Evolutionary conservation across 2,888 invertebrate species (phyloP).

Genomic region (Pollenia amentaria): DNA sequence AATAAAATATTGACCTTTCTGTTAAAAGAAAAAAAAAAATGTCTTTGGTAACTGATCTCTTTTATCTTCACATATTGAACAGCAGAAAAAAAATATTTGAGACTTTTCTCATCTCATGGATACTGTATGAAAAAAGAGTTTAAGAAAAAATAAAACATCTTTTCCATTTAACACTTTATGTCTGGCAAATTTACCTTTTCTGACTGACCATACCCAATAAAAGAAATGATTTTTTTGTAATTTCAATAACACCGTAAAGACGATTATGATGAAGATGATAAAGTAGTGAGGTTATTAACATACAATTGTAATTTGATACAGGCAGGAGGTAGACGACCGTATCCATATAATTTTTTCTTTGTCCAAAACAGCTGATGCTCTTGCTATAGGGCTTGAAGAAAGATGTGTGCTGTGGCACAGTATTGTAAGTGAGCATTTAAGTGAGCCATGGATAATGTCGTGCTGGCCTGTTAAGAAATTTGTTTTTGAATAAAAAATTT

Average conservation of each 20-base stretch:
- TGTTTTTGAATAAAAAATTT: background rate
- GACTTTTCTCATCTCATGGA: background rate
- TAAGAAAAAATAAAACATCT: slow-evolving; percentile 19
- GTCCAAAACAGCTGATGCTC: slow-evolving; percentile 72
- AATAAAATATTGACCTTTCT: slow-evolving; percentile 10
- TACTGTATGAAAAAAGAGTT: background rate
- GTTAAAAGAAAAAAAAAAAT: slow-evolving; percentile 16
- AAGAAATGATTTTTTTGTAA: slow-evolving; percentile 14
- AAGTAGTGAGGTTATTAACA: slow-evolving; percentile 66
- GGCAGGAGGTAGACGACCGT: slow-evolving; percentile 73
- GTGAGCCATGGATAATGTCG: slow-evolving; percentile 15
- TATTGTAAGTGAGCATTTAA: slow-evolving; percentile 33
- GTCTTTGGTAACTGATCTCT: slow-evolving; percentile 66
- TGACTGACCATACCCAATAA: slow-evolving; percentile 69
- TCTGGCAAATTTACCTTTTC: slow-evolving; percentile 39
- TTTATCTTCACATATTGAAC: slow-evolving; percentile 44
- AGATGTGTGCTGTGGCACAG: slow-evolving; percentile 26
- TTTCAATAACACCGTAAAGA: background rate
- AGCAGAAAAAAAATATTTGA: slow-evolving; percentile 18
- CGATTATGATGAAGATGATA: slow-evolving; percentile 15
- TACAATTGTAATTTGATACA: slow-evolving; percentile 60
- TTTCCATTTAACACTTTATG: slow-evolving; percentile 55
- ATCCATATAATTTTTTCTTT: slow-evolving; percentile 53
- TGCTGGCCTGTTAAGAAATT: slow-evolving; percentile 30
- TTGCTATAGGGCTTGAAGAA: slow-evolving; percentile 35